Base-by-base conservation (phyloP, 2,113 vertebrate species). In the Semicossyphus pulcher region DNA sequence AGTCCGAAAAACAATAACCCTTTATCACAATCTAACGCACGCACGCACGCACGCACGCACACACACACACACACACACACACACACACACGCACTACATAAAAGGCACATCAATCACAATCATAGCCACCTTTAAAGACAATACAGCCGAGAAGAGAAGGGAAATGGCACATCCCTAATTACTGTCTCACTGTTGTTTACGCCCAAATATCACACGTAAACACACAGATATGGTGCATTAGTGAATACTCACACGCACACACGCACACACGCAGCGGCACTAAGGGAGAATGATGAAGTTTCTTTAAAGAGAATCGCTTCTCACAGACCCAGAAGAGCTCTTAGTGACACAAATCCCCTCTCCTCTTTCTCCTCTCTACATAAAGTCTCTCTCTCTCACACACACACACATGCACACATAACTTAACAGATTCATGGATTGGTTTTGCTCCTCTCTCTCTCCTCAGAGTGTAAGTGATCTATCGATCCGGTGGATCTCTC, bases 81-180 rank as follows among this genome's bases (percentile, higher is more conserved):
- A 47, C 42, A 65, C 52, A 56, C 64, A 48, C 29, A 59, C 23
- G 66, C 48, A 49, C 52, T 3, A 23, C 51, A 82, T 81, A 88
- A 90, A 85, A 88, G 83, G 67, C 82, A 66, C 88, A 91, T 92
- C 89, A 91, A 86, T 92, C 89, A 89, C 77, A 79, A 83, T 84
- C 82, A 86, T 26, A 52, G 70, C 57, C 89, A 92, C 91, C 89
- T 92, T 91, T 91, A 89, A 84, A 89, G 85, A 92, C 91, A 92
- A 91, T 91, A 36, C 79, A 59, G 68, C 76, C 20, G 67, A 67
- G 60, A 66, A 37, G 42, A 72, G 75, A 80, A 51, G 69, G 84
- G 76, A 87, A 90, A 87, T 90, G 89, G 83, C 89, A 87, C 70
- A 60, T 78, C 67, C 68, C 84, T 92, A 91, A 91, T 92, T 89